Evolutionary conservation across 2,888 invertebrate genomes (phyloP).

Genomic region (Caenorhabditis uteleia): DNA sequence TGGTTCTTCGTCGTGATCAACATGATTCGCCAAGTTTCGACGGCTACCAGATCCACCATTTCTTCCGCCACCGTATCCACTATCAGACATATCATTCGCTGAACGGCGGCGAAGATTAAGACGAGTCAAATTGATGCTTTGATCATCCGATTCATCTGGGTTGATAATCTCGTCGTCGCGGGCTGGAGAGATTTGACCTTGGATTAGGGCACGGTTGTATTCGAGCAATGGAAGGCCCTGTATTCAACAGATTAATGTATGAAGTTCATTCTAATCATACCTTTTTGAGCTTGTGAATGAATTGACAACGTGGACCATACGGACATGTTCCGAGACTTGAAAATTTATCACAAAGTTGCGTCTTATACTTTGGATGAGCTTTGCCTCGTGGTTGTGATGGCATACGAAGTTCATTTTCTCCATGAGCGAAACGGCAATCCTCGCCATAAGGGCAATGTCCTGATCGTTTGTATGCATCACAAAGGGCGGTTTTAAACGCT

Average conservation of each 20-base stretch:
- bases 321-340: constrained; percentile 51
- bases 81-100: constrained; percentile 32
- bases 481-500: constrained; percentile 68
- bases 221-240: constrained; percentile 53
- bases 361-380: constrained; percentile 59
- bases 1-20: constrained; percentile 4
- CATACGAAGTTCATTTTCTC: constrained; percentile 61
- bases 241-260: not conserved
- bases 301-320: constrained; percentile 56
- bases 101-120: constrained; percentile 4
- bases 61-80: constrained; percentile 18
- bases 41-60: not conserved
- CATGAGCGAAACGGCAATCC: constrained; percentile 64
- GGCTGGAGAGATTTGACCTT: constrained; percentile 50
- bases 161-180: constrained; percentile 49
- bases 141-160: constrained; percentile 28
- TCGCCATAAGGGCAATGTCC: constrained; percentile 60
- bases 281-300: constrained; percentile 54
- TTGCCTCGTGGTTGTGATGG: constrained; percentile 56
- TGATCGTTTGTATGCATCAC: constrained; percentile 59
- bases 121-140: not conserved
- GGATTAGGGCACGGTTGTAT: constrained; percentile 43
- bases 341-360: constrained; percentile 57
- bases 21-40: constrained; percentile 1
- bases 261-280: too few relatives aligned